Percentiles rank a stretch among this genome's conserved stretches.
Evolutionary conservation across 1,140 invertebrate species (phyloP).

Genomic region (Calliphora vicina): DNA sequence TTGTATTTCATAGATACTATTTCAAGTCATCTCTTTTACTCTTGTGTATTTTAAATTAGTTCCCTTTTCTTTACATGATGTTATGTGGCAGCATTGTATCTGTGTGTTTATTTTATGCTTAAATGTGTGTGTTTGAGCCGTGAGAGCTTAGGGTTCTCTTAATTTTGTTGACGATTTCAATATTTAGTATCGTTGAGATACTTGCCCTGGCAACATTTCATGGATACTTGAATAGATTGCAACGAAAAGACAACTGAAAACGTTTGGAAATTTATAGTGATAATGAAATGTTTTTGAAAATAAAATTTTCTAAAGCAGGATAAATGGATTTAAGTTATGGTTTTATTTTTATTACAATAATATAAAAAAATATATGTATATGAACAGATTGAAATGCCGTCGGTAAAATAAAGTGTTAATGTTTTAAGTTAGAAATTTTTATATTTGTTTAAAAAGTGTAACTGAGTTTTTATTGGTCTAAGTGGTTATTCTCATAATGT

Average conservation of each 20-base stretch:
- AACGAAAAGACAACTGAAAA: background rate
- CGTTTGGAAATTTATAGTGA: background rate
- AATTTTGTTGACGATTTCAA: background rate
- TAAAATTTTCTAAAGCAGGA: too few relatives aligned
- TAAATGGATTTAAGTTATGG: too few relatives aligned
- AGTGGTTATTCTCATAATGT: too few relatives aligned
- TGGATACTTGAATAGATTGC: slow-evolving; percentile 18
- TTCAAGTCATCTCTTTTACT: background rate
- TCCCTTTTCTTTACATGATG: background rate
- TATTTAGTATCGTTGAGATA: slow-evolving; percentile 31
- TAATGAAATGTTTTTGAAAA: background rate
- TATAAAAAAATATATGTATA: too few relatives aligned
- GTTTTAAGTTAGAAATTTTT: too few relatives aligned
- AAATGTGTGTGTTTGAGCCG: background rate
- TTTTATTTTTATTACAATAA: too few relatives aligned
- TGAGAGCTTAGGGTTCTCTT: background rate
- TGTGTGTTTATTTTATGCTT: background rate
- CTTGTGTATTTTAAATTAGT: background rate
- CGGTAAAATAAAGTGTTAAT: too few relatives aligned
- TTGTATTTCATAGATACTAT: background rate
- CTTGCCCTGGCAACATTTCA: slow-evolving; percentile 23
- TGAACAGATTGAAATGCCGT: background rate
- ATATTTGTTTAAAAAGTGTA: too few relatives aligned
- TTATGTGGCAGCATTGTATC: background rate
- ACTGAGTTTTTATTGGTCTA: too few relatives aligned